Conservation (phyloP, 2,113 vertebrate species). For the Caracal caracal region DNA sequence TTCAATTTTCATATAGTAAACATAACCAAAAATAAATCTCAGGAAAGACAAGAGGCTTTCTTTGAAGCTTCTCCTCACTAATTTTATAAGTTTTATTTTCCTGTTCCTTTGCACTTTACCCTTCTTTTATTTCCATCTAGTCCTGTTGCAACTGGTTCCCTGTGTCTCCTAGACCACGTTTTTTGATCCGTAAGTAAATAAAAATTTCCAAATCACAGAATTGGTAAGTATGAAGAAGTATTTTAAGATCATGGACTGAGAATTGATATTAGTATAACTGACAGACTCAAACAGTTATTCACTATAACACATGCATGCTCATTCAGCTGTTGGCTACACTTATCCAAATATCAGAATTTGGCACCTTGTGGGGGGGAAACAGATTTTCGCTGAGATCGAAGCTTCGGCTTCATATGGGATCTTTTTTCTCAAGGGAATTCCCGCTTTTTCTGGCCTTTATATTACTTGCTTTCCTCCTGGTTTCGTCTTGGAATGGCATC, state of each 20-base stretch:
- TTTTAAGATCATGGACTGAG: neutral
- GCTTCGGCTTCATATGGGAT: neutral
- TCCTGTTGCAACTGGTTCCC: neutral
- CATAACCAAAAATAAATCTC: conserved; percentile 43
- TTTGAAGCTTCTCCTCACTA: neutral
- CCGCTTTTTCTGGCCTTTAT: neutral
- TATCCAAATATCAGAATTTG: neutral
- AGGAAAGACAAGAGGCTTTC: neutral
- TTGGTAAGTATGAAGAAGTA: neutral
- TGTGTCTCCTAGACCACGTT: neutral
- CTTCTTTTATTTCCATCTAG: neutral
- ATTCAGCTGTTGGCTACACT: neutral
- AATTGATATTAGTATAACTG: neutral
- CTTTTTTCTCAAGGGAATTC: neutral
- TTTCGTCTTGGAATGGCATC: neutral
- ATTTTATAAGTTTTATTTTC: conserved; percentile 27
- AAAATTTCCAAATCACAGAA: conserved; percentile 28
- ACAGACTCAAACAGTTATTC: neutral
- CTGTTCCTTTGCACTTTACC: neutral
- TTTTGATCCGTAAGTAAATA: neutral
- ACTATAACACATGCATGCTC: neutral
- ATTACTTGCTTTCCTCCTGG: neutral
- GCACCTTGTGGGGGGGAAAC: neutral
- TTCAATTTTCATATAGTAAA: conserved; percentile 55
- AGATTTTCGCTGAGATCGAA: neutral